Percentiles rank a stretch among this genome's conserved stretches.
Evolutionary conservation across 2,888 invertebrate species (phyloP).

Genomic region (Polydrusus tereticollis): DNA sequence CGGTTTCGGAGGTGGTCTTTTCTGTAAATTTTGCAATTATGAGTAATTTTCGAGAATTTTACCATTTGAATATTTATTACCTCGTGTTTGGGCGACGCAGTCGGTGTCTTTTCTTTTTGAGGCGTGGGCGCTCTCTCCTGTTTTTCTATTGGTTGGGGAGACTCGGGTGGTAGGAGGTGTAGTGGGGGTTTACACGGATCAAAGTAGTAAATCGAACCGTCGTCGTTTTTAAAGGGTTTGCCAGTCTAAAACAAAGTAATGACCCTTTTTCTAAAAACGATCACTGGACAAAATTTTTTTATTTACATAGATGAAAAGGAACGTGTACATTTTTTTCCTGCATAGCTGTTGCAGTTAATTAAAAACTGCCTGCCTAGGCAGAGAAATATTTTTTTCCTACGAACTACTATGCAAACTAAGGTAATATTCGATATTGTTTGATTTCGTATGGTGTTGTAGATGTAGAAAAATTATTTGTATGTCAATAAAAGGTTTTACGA

Average conservation of each 20-base stretch:
- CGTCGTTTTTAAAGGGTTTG: constrained; percentile 80
- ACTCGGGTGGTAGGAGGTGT: constrained; percentile 55
- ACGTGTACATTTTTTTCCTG: too few relatives aligned
- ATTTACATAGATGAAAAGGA: too few relatives aligned
- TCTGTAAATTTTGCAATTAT: constrained; percentile 24
- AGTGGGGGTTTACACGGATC: constrained; percentile 78
- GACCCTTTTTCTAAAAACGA: not conserved
- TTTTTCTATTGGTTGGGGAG: constrained; percentile 2
- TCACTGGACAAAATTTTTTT: too few relatives aligned
- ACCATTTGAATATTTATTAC: constrained; percentile 16
- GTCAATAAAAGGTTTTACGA: too few relatives aligned
- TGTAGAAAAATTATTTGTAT: too few relatives aligned
- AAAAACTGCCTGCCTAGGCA: too few relatives aligned
- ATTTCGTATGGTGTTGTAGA: too few relatives aligned
- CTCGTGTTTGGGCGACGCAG: constrained; percentile 39
- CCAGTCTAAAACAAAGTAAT: constrained; percentile 72
- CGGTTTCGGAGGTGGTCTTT: constrained; percentile 47
- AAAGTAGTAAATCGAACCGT: constrained; percentile 83
- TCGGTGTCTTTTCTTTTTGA: constrained; percentile 25
- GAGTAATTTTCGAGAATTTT: not conserved
- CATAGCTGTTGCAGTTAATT: too few relatives aligned
- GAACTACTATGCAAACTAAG: too few relatives aligned
- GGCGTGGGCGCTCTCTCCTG: constrained; percentile 24
- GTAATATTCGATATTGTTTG: too few relatives aligned
- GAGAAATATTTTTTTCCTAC: too few relatives aligned